phyloP scores from a whole-genome alignment of 2,888 invertebrate genomes.

The Pristionchus exspectatus region DNA sequence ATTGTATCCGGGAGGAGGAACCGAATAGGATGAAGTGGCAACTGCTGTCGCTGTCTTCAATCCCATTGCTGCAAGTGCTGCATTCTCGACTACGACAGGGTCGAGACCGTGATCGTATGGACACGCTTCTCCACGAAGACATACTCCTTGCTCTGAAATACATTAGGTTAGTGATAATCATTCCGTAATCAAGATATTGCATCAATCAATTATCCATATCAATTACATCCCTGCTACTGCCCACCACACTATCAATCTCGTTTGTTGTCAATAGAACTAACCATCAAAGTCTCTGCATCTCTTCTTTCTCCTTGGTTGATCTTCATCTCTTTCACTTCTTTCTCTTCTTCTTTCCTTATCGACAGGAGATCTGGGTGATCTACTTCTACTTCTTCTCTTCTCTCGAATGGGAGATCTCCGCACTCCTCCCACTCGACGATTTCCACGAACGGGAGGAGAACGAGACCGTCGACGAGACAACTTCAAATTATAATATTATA shows the following conservation, averaged over 20 bases:
- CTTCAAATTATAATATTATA: background rate
- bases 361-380: slow-evolving; percentile 62
- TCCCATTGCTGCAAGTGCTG: slow-evolving; percentile 64
- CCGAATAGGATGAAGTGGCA: slow-evolving; percentile 54
- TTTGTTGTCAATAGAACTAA: slow-evolving; percentile 78
- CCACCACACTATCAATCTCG: background rate
- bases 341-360: slow-evolving; percentile 59
- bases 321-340: slow-evolving; percentile 59
- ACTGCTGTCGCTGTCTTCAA: background rate
- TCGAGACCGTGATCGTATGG: slow-evolving; percentile 97
- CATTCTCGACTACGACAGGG: slow-evolving; percentile 89
- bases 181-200: background rate
- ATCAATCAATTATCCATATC: background rate
- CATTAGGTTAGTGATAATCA: background rate
- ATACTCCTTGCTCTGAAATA: slow-evolving; percentile 90
- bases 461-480: slow-evolving; percentile 57
- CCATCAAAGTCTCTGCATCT: slow-evolving; percentile 93
- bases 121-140: slow-evolving; percentile 96
- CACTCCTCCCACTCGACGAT: slow-evolving; percentile 66
- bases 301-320: slow-evolving; percentile 56
- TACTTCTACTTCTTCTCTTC: slow-evolving; percentile 57
- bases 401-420: slow-evolving; percentile 63
- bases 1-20: slow-evolving; percentile 67
- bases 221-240: background rate
- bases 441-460: slow-evolving; percentile 55